Percentiles rank a stretch among this genome's conserved stretches.
Evolutionary conservation across 2,888 invertebrate species (phyloP).

Genomic region (Tribolium freemani): DNA sequence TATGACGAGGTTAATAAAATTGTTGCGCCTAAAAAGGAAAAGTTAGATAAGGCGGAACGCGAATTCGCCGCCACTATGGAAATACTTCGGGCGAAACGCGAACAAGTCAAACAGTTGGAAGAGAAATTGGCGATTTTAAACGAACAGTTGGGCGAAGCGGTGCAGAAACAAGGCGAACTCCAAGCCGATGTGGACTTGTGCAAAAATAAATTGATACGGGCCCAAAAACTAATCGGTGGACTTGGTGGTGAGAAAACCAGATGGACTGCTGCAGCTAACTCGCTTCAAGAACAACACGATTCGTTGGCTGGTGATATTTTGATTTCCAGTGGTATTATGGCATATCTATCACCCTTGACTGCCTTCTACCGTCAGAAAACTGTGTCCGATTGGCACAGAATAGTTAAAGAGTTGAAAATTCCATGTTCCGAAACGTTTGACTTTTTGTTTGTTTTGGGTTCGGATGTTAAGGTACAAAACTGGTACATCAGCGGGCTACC

Average conservation of each 20-base stretch:
- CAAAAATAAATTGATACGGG: constrained; percentile 85
- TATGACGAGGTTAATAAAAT: constrained; percentile 88
- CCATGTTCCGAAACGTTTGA: constrained; percentile 83
- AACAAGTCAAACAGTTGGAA: constrained; percentile 82
- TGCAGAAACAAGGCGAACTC: constrained; percentile 76
- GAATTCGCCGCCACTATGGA: constrained; percentile 88
- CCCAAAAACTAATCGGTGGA: constrained; percentile 85
- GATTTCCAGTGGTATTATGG: constrained; percentile 89
- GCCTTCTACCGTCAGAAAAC: constrained; percentile 75
- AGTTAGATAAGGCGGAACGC: constrained; percentile 83
- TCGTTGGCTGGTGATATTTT: constrained; percentile 91
- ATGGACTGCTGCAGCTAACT: constrained; percentile 85
- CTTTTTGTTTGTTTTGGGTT: constrained; percentile 82
- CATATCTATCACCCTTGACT: constrained; percentile 91
- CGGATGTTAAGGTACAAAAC: constrained; percentile 88
- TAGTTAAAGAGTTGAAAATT: constrained; percentile 75
- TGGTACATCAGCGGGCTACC: constrained; percentile 89
- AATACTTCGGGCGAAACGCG: constrained; percentile 86
- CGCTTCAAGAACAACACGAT: constrained; percentile 82
- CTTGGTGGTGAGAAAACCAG: constrained; percentile 87
- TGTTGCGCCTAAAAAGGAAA: constrained; percentile 88
- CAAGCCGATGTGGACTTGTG: constrained; percentile 85
- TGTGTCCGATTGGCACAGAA: constrained; percentile 80
- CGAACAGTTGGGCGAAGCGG: constrained; percentile 77
- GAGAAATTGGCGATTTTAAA: constrained; percentile 81